phyloP scores from a whole-genome alignment of 2,797 vertebrate genomes.

The Vultur gryphus region DNA sequence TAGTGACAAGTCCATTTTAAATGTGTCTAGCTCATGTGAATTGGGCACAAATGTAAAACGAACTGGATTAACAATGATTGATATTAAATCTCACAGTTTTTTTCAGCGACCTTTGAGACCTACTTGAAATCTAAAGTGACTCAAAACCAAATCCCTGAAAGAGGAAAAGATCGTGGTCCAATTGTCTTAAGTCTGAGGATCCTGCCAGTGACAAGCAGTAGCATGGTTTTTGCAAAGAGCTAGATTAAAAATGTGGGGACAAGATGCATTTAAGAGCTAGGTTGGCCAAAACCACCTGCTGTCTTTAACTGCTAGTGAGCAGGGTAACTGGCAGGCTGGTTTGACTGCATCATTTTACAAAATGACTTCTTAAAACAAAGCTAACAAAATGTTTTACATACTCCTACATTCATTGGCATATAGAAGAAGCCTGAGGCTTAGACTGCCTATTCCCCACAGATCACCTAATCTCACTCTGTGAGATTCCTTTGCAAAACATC shows the following conservation, averaged over 20 bases:
- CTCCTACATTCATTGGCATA: neutral
- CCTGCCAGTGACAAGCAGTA: neutral
- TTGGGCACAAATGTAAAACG: neutral
- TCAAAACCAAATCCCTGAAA: neutral
- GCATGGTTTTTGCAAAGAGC: neutral
- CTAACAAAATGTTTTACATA: neutral
- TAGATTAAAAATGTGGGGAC: neutral
- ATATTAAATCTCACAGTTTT: neutral
- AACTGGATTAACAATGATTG: neutral
- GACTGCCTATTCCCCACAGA: neutral
- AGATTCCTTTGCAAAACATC: constrained; percentile 13
- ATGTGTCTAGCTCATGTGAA: neutral
- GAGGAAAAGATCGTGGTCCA: neutral
- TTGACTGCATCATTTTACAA: neutral
- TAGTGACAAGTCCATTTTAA: neutral
- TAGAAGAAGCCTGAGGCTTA: neutral
- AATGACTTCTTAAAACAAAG: constrained; percentile 3
- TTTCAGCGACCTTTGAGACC: neutral
- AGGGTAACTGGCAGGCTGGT: neutral
- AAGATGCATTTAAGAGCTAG: neutral
- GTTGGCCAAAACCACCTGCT: neutral
- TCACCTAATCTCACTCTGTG: neutral
- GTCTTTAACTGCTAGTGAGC: neutral
- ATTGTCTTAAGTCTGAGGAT: neutral
- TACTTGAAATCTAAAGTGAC: neutral